A percentile compares a stretch with the other conserved stretches of the same genome.
These are phyloP conservation scores for Solenopsis fugax DNA, from an alignment of 1,140 invertebrate genomes.

Conservation along the genomic window DNA sequence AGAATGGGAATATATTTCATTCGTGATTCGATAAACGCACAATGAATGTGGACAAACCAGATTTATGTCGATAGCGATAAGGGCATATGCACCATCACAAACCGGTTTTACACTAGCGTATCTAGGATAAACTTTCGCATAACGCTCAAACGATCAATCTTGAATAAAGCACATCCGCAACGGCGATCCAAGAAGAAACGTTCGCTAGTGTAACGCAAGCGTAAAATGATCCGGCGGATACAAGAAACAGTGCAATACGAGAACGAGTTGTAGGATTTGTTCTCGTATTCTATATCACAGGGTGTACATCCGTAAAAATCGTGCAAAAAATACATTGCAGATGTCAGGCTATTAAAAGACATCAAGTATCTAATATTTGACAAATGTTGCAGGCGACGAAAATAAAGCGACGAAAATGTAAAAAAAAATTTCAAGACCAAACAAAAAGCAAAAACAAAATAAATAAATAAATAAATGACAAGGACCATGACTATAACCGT, in stretches of 20 bases:
- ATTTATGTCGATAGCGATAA: conserved; percentile 57
- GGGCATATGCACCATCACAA: not conserved
- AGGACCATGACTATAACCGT: not conserved
- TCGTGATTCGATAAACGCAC: conserved; percentile 44
- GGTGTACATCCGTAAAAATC: not conserved
- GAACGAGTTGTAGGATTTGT: not conserved
- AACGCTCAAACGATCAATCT: not conserved
- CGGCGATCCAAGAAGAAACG: conserved; percentile 1
- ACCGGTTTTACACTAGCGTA: conserved; percentile 11
- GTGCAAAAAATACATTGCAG: not conserved
- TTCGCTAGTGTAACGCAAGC: not conserved
- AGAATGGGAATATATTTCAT: conserved; percentile 40
- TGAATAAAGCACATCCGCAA: conserved; percentile 1
- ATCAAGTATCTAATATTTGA: not conserved
- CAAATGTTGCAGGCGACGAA: not conserved
- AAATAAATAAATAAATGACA: not conserved
- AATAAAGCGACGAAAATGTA: not conserved
- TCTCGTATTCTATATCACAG: not conserved
- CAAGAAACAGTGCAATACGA: not conserved
- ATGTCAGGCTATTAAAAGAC: not conserved
- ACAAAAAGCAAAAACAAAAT: not conserved
- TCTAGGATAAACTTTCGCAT: conserved; percentile 10
- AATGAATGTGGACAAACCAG: conserved; percentile 49
- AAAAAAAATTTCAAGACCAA: not conserved
- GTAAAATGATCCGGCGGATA: not conserved